Conservation (phyloP, 2,888 invertebrate genomes). For the Argyresthia albistria region DNA sequence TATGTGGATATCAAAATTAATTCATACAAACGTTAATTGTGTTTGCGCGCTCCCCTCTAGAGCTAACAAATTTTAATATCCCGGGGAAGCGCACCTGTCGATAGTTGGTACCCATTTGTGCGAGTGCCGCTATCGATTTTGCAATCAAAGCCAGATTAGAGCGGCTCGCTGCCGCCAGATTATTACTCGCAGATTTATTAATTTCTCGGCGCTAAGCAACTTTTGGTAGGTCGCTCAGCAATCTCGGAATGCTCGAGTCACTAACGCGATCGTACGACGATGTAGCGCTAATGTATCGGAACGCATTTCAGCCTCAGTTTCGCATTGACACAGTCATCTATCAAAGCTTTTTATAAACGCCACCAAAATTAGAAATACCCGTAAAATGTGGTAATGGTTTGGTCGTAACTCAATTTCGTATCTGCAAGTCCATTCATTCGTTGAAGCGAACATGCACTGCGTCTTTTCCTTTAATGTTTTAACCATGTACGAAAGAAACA, state of each 20-base stretch:
- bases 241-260: not conserved
- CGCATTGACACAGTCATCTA: too few relatives aligned
- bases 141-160: conserved; percentile 57
- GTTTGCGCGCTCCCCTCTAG: not conserved
- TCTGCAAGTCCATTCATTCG: too few relatives aligned
- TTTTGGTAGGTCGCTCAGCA: not conserved
- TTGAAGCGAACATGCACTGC: too few relatives aligned
- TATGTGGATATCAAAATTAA: not conserved
- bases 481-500: conserved; percentile 18
- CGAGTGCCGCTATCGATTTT: conserved; percentile 48
- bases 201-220: conserved; percentile 3
- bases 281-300: not conserved
- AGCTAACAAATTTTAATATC: conserved; percentile 47
- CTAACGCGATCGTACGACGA: not conserved
- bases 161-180: conserved; percentile 29
- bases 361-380: too few relatives aligned
- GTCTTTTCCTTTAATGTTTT: not conserved
- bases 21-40: conserved; percentile 1
- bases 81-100: conserved; percentile 38
- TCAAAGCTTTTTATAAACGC: too few relatives aligned
- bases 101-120: conserved; percentile 32
- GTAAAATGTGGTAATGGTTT: too few relatives aligned
- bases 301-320: not conserved
- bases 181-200: conserved; percentile 18
- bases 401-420: too few relatives aligned